Conservation (phyloP, 2,888 invertebrate species). For the Falcaria lacertinaria region DNA sequence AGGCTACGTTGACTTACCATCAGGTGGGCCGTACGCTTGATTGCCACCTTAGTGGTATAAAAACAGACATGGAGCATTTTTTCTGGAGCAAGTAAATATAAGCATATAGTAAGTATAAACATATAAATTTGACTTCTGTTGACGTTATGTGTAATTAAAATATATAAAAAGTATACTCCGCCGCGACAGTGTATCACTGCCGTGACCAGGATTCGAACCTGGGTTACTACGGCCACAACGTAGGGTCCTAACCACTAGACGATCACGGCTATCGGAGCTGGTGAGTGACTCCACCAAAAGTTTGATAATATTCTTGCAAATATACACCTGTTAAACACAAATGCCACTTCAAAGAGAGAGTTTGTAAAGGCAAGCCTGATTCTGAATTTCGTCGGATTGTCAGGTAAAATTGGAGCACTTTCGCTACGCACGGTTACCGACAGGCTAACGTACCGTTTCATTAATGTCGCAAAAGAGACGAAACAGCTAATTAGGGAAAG, state of each 20-base stretch:
- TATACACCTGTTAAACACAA: background rate
- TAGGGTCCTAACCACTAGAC: conserved; percentile 83
- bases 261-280: conserved; percentile 76
- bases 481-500: background rate
- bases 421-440: background rate
- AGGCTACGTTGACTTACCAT: no score
- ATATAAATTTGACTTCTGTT: no score
- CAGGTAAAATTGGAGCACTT: conserved; percentile 2
- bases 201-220: conserved; percentile 79
- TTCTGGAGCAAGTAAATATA: no score
- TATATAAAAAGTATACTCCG: no score
- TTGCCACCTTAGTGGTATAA: no score
- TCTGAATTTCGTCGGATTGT: conserved; percentile 4
- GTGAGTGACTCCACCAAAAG: conserved; percentile 12
- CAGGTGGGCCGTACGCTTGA: no score
- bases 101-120: no score
- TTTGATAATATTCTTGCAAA: conserved; percentile 3
- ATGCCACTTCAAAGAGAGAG: background rate
- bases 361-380: conserved; percentile 2
- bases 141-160: no score
- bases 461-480: background rate
- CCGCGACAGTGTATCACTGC: conserved; percentile 41
- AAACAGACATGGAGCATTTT: no score
- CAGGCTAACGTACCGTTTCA: background rate
- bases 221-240: conserved; percentile 84